phyloP scores from a whole-genome alignment of 2,113 vertebrate species.

The Pangasianodon gigas region DNA sequence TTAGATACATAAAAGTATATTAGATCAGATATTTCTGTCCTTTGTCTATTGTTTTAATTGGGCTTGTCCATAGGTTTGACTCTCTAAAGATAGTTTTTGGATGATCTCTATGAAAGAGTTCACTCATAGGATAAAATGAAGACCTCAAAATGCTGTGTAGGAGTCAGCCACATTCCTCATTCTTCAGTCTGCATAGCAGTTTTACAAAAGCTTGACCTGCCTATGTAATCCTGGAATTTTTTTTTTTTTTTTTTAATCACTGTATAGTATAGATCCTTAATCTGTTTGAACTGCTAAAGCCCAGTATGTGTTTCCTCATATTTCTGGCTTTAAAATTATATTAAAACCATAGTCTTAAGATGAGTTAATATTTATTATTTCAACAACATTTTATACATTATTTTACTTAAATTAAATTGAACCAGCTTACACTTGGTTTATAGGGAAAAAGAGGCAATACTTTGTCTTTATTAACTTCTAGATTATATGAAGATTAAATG shows the following conservation, averaged over 20 bases:
- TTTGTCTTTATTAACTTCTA: not conserved
- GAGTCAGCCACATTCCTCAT: not conserved
- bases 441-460: no score
- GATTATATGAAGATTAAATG: not conserved
- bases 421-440: not conserved
- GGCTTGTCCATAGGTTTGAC: not conserved
- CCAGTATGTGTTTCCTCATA: not conserved
- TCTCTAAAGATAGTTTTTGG: not conserved
- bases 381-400: not conserved
- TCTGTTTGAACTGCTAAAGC: not conserved
- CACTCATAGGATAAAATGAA: not conserved
- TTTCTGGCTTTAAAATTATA: not conserved
- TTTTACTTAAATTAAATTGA: not conserved
- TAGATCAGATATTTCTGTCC: not conserved
- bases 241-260: not conserved
- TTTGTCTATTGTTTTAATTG: not conserved
- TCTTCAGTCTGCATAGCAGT: not conserved
- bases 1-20: not conserved
- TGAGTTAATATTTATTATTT: not conserved
- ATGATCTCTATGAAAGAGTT: not conserved
- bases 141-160: constrained; percentile 17
- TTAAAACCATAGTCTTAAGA: not conserved
- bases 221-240: not conserved
- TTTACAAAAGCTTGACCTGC: not conserved
- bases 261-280: not conserved